Conservation (phyloP, 2,888 invertebrate genomes). For the Eupeodes luniger region DNA sequence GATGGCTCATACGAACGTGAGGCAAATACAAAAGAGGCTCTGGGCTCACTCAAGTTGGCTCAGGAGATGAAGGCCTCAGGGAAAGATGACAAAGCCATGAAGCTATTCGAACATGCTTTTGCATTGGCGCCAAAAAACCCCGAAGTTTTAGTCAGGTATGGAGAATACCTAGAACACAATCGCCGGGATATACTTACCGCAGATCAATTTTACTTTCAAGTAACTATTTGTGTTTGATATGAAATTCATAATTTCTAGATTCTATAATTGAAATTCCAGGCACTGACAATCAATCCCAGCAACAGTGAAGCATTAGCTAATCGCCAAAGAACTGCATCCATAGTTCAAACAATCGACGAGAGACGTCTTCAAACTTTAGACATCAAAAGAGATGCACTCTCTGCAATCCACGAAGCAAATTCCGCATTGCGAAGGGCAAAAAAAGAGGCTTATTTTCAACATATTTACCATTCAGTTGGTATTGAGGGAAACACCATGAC, state of each 20-base stretch:
- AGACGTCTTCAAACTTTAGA: constrained; percentile 87
- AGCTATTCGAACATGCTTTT: constrained; percentile 95
- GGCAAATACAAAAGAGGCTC: constrained; percentile 87
- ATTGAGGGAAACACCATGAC: constrained; percentile 99
- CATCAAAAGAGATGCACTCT: constrained; percentile 91
- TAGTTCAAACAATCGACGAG: constrained; percentile 95
- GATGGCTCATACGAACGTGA: constrained; percentile 77
- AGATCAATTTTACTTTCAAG: constrained; percentile 94
- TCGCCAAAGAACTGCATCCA: constrained; percentile 92
- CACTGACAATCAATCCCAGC: constrained; percentile 92
- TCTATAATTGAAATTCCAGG: constrained; percentile 82
- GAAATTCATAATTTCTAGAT: not conserved
- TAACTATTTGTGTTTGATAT: constrained; percentile 74
- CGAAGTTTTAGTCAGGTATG: constrained; percentile 95
- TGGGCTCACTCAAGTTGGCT: constrained; percentile 93
- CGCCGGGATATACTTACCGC: constrained; percentile 94
- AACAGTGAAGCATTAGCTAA: constrained; percentile 92
- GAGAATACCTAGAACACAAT: constrained; percentile 95
- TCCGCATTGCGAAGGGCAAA: constrained; percentile 93
- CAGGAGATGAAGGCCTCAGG: constrained; percentile 92
- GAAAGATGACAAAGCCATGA: constrained; percentile 93
- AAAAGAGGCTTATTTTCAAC: constrained; percentile 97
- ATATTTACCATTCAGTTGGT: constrained; percentile 98
- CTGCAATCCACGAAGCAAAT: constrained; percentile 91
- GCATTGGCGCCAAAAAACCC: constrained; percentile 96